Percentiles rank a stretch among this genome's conserved stretches.
Conservation (phyloP, 2,113 vertebrate genomes). For the Irena cyanogastra region DNA sequence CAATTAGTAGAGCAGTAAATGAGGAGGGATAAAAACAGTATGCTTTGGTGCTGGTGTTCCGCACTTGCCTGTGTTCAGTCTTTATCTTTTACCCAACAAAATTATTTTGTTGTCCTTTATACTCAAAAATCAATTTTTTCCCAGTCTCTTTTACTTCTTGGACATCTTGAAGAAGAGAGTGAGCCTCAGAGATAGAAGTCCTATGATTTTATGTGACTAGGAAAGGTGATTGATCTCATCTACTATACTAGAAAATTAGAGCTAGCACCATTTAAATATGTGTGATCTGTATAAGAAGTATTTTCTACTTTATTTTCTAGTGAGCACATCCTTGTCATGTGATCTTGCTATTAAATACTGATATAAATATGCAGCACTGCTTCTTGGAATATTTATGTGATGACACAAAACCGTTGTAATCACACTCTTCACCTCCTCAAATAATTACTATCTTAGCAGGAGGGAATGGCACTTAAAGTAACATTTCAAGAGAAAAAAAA, state of each 20-base stretch:
- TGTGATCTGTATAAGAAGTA: not conserved
- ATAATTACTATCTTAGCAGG: not conserved
- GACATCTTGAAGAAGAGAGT: not conserved
- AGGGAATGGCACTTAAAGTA: not conserved
- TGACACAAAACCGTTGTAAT: not conserved
- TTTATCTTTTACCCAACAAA: not conserved
- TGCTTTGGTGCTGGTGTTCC: not conserved
- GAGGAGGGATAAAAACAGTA: not conserved
- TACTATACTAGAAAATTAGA: not conserved
- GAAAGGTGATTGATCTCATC: not conserved
- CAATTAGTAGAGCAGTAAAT: not conserved
- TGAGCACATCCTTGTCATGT: not conserved
- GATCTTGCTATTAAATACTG: not conserved
- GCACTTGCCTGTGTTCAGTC: not conserved
- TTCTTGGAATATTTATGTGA: not conserved
- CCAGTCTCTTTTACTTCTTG: not conserved
- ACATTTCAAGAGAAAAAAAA: not conserved
- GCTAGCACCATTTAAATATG: not conserved
- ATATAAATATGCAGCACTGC: not conserved
- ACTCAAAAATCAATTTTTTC: not conserved
- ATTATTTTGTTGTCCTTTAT: not conserved
- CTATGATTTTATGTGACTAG: not conserved
- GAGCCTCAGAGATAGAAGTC: not conserved
- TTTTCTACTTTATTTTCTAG: not conserved
- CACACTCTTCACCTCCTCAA: not conserved